Base-by-base conservation (phyloP, 2,797 vertebrate genomes). In the Sebastes nivosus region DNA sequence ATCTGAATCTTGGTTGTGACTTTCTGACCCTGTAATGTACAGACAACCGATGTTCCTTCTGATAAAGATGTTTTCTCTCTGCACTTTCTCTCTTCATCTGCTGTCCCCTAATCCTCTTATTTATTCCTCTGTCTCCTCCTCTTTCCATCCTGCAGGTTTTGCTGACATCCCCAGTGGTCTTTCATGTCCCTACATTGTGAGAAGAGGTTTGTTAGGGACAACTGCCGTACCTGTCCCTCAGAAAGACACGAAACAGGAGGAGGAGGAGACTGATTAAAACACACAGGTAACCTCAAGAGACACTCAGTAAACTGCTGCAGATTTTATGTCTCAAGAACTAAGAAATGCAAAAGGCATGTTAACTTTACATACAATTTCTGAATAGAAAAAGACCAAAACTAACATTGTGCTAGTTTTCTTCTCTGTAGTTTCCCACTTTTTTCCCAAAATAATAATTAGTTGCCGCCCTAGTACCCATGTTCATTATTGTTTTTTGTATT, bases 91-190 rank as follows among this genome's bases (percentile, higher is more conserved):
- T 14, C 4, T 46, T 61, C 30, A 9, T 66, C 55, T 77, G 12
- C 5, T 73, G 8, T 77, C 12, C 3, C 29, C 8, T 55, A 11
- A 69, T 67, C 14, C 18, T 66, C 38, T 12, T 12, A 38, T 65
- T 57, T 54, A 24, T 65, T 30, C 8, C 5, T 60, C 42, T 7
- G 1, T 63, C 38, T 32, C 5, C 38, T 4, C 20, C 46, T 55
- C 58, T 65, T 57, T 61, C 38, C 3, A 5, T 72, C 61, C 38
- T 82, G 54, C 85, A 97, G 96, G 96, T 60, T 97, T 97, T 90
- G 96, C 96, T 0, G 96, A 97, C 84, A 97, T 97, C 71, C 96
- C 96, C 38, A 95, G 74, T 4, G 96, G 96, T 4, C 92, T 94
- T 0, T 93, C 95, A 0, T 97, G 96, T 75, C 96, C 96, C 2